These are phyloP conservation scores for Xenentodon cancila DNA, from an alignment of 2,797 vertebrate species.

Conservation along the genomic window DNA sequence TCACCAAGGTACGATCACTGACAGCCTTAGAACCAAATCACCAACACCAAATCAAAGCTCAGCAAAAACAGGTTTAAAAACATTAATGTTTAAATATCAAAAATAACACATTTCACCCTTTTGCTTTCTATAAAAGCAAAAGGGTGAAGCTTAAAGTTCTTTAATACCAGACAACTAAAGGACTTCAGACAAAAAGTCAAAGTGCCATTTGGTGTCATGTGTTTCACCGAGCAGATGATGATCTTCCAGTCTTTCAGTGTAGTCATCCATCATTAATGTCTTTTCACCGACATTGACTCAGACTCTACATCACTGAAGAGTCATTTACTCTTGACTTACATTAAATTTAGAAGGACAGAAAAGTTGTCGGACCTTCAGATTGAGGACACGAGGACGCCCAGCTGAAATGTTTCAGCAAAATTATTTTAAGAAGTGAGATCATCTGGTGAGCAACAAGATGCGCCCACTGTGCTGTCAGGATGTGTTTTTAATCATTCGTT, in stretches of 20 bases:
- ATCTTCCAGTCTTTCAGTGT: not conserved
- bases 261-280: conserved; percentile 27
- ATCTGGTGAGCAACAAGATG: not conserved
- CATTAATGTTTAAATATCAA: too few species aligned
- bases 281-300: conserved; percentile 1
- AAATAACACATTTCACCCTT: too few species aligned
- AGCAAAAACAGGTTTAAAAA: too few species aligned
- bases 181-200: too few species aligned
- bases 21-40: too few species aligned
- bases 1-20: too few species aligned
- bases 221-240: not conserved
- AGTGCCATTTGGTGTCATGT: not conserved
- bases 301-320: conserved; percentile 10
- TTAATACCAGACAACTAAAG: too few species aligned
- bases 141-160: too few species aligned
- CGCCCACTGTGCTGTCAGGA: too few species aligned
- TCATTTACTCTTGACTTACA: not conserved
- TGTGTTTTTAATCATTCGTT: too few species aligned
- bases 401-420: conserved; percentile 1
- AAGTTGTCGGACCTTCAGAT: conserved; percentile 1
- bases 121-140: too few species aligned
- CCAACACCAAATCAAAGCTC: too few species aligned
- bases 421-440: conserved; percentile 19
- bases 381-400: not conserved
- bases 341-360: conserved; percentile 4